Conservation (phyloP, 53 echinoderm and acorn worm genomes). For the Mesocentrotus franciscanus region DNA sequence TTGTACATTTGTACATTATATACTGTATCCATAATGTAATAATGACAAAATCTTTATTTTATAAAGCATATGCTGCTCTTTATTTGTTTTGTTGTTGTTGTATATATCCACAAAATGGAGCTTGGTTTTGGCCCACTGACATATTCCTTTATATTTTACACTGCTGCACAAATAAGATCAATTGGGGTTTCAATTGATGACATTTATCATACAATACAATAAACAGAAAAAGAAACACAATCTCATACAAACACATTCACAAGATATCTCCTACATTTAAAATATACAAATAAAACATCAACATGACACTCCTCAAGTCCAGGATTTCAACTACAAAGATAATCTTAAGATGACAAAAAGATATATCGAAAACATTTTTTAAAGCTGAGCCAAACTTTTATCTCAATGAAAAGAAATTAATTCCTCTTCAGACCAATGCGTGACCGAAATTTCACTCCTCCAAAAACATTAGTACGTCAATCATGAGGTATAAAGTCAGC, state of each 20-base stretch:
- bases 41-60: neutral
- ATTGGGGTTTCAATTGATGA: neutral
- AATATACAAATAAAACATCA: neutral
- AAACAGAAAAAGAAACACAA: neutral
- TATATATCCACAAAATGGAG: neutral
- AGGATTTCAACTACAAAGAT: neutral
- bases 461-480: neutral
- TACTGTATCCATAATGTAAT: neutral
- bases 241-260: constrained; percentile 6
- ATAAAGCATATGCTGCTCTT: neutral
- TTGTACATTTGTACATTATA: neutral
- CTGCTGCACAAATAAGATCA: neutral
- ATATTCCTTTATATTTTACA: neutral
- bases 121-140: neutral
- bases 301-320: neutral
- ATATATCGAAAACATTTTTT: neutral
- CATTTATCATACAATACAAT: neutral
- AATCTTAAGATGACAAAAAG: neutral
- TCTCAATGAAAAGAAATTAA: constrained; percentile 16
- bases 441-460: neutral
- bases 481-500: constrained; percentile 58
- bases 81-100: neutral
- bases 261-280: neutral
- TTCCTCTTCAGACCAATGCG: neutral
- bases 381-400: constrained; percentile 11